Percentiles rank a stretch among this genome's conserved stretches.
Conservation (phyloP, 2,113 vertebrate genomes). For the Jaculus jaculus region DNA sequence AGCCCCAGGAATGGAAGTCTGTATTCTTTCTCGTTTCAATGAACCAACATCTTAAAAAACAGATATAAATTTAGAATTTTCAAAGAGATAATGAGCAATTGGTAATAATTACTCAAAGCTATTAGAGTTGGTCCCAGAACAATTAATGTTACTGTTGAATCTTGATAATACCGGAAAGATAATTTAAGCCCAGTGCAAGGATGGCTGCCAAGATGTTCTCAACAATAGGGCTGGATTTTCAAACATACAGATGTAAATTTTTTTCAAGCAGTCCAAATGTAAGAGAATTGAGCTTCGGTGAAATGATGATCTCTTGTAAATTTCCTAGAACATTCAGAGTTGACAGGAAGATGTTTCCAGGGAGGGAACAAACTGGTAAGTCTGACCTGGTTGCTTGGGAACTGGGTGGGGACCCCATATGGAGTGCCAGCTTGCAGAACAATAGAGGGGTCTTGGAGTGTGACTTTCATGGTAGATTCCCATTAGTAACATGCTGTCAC, state of each 20-base stretch:
- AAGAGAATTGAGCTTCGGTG: neutral
- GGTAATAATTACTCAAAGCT: constrained; percentile 69
- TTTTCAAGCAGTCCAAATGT: constrained; percentile 25
- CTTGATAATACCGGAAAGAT: constrained; percentile 68
- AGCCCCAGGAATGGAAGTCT: constrained; percentile 36
- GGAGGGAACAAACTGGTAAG: neutral
- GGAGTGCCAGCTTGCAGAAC: neutral
- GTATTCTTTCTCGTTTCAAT: neutral
- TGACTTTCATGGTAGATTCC: neutral
- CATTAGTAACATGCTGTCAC: neutral
- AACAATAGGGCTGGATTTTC: constrained; percentile 51
- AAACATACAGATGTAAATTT: constrained; percentile 60
- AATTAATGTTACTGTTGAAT: constrained; percentile 62
- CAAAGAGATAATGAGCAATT: constrained; percentile 71
- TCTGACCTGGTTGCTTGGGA: constrained; percentile 5
- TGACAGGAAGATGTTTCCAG: constrained; percentile 30
- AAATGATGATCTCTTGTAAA: neutral
- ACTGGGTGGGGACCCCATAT: neutral
- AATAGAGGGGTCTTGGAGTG: neutral
- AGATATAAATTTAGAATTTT: constrained; percentile 72
- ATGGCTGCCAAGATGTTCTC: constrained; percentile 57
- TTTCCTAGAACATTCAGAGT: constrained; percentile 44
- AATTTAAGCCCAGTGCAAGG: constrained; percentile 60
- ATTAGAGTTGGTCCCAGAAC: constrained; percentile 59
- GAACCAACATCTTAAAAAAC: constrained; percentile 65